phyloP scores from a whole-genome alignment of 2,888 invertebrate species.

The Andrena minutula region DNA sequence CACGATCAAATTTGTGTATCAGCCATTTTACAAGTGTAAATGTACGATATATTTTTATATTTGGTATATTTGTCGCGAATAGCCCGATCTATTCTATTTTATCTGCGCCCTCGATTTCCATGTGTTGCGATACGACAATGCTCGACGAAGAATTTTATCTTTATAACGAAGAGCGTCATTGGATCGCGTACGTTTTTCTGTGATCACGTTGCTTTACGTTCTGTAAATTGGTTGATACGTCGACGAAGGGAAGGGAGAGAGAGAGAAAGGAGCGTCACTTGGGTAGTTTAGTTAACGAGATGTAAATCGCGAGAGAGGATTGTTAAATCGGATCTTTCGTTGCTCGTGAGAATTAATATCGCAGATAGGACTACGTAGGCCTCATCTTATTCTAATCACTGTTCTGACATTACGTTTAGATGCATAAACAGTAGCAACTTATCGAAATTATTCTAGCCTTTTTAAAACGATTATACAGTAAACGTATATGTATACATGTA shows the following conservation, averaged over 20 bases:
- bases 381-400: conserved; percentile 65
- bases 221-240: conserved; percentile 49
- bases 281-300: conserved; percentile 39
- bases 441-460: conserved; percentile 63
- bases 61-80: conserved; percentile 52
- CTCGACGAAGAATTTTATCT: conserved; percentile 1
- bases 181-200: conserved; percentile 37
- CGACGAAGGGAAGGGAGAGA: conserved; percentile 4
- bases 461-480: conserved; percentile 58
- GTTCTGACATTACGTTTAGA: conserved; percentile 62
- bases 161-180: not conserved
- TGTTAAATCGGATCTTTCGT: conserved; percentile 22
- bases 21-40: conserved; percentile 63
- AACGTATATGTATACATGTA: conserved; percentile 47
- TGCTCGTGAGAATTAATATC: conserved; percentile 43
- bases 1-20: conserved; percentile 58
- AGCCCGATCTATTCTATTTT: conserved; percentile 56
- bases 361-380: conserved; percentile 57
- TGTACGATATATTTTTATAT: conserved; percentile 66
- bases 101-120: conserved; percentile 43
- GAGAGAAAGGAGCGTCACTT: conserved; percentile 18
- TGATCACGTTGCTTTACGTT: conserved; percentile 32
- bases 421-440: conserved; percentile 63
- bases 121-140: conserved; percentile 21
- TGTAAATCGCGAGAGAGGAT: conserved; percentile 8